These are phyloP conservation scores for Clinocottus analis DNA, from an alignment of 2,113 vertebrate species.

Conservation along the genomic window DNA sequence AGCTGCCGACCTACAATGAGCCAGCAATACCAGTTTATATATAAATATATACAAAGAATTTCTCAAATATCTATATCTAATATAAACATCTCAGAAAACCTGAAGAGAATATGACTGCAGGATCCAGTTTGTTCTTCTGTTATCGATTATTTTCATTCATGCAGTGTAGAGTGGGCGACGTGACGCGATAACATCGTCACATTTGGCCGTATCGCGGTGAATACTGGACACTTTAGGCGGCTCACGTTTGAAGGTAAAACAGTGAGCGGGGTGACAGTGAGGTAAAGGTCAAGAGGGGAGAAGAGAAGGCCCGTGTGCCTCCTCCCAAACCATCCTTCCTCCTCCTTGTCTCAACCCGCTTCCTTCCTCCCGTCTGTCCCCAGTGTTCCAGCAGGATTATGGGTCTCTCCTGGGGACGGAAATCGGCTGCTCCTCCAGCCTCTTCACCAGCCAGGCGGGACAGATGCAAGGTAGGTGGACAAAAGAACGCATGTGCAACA, in stretches of 20 bases:
- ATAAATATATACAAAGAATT: too few relatives aligned
- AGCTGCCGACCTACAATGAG: background rate
- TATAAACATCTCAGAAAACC: background rate
- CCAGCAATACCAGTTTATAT: background rate
- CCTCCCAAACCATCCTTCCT: conserved; percentile 32
- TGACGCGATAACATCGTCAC: background rate
- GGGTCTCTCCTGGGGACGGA: conserved; percentile 86
- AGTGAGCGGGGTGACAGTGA: conserved; percentile 20
- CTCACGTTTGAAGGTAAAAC: conserved; percentile 52
- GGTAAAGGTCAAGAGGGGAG: conserved; percentile 55
- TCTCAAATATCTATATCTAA: too few relatives aligned
- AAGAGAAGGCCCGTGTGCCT: too few relatives aligned
- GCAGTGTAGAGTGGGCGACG: background rate
- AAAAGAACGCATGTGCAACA: too few relatives aligned
- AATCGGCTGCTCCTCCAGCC: conserved; percentile 86
- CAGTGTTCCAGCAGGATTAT: conserved; percentile 88
- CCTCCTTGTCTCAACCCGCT: conserved; percentile 38
- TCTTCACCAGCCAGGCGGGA: conserved; percentile 86
- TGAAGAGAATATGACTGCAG: background rate
- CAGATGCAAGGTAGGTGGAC: conserved; percentile 84
- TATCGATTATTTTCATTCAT: background rate
- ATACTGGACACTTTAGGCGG: conserved; percentile 16
- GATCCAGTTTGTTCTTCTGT: background rate
- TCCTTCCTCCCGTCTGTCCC: conserved; percentile 46
- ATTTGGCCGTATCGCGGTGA: background rate